Evolutionary conservation across 2,113 vertebrate species (phyloP).

Genomic region (Eulemur rufifrons): DNA sequence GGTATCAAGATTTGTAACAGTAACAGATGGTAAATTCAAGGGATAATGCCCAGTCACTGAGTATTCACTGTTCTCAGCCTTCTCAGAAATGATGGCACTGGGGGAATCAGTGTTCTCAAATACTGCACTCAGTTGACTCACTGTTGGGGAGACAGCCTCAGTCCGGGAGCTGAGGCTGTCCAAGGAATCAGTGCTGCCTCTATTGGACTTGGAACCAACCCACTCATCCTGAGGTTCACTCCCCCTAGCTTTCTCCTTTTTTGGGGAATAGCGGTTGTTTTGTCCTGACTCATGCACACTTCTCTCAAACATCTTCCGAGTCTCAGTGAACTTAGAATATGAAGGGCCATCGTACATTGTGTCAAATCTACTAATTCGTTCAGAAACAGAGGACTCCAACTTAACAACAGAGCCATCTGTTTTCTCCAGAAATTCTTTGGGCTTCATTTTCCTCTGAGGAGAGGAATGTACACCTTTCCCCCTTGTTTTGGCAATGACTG

Average conservation of each 20-base stretch:
- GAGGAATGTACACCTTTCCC: constrained; percentile 85
- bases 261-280: constrained; percentile 90
- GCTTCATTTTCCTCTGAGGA: constrained; percentile 90
- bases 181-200: constrained; percentile 96
- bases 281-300: constrained; percentile 86
- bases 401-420: constrained; percentile 91
- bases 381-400: constrained; percentile 89
- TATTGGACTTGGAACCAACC: constrained; percentile 90
- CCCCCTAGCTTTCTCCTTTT: constrained; percentile 90
- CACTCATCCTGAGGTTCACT: constrained; percentile 92
- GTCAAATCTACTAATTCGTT: constrained; percentile 90
- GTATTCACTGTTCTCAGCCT: constrained; percentile 83
- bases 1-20: constrained; percentile 82
- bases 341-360: constrained; percentile 86
- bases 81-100: constrained; percentile 73
- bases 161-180: constrained; percentile 97
- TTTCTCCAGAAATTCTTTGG: constrained; percentile 94
- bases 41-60: constrained; percentile 89
- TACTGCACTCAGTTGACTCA: constrained; percentile 97
- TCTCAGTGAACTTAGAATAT: constrained; percentile 95
- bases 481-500: constrained; percentile 82
- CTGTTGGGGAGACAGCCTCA: constrained; percentile 95
- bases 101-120: constrained; percentile 93
- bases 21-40: constrained; percentile 79
- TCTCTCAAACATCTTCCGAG: constrained; percentile 96